Evolutionary conservation across 1,140 invertebrate genomes (phyloP), one percentile per base, ranked within the genome.

Genomic region (Schlechtendalia chinensis): DNA sequence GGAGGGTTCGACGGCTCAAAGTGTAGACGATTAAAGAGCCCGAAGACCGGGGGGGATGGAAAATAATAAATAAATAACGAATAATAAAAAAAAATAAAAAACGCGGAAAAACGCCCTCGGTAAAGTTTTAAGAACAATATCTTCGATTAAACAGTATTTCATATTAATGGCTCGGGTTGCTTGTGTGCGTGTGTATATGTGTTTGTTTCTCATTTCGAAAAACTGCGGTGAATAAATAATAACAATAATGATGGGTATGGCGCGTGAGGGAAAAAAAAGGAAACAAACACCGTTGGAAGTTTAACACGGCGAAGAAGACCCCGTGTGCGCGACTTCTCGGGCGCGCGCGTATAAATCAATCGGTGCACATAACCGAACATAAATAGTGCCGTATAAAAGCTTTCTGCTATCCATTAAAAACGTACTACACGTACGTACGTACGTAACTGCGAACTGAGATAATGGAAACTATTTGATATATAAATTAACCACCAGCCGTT

Each of bases 11-110:
- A 79, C 75, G 75, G 75, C 75, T 79, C 75, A 79, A 79, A 79
- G 75, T 79, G 75, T 79, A 79, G 75, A 79, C 75, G 75, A 79
- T 79, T 79, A 79, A 79, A 79, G 58, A 79, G 75, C 58, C 12
- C 39, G 22, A 12, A 61, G 54, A 77, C 56, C n/a, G 75, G 54
- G 67, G 56, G 29, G 39, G 17, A 17, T 19, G 39, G 75, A 19
- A 79, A 79, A 79, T 79, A 79, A 79, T 79, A 79, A 79, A 79
- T 79, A 79, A 79, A 79, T 79, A 79, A 79, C 75, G 75, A 79
- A 79, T 79, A 79, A 79, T 79, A 79, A 79, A 79, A 77, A 79
- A 79, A 63, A 79, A 79, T 79, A 79, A 79, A 79, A 77, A 77
- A 77, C 53, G 72, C n/a, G 32, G 72, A 59, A 77, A 63, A 79